These are phyloP conservation scores for Drosophila varians DNA, from an alignment of 1,140 invertebrate species.

Conservation along the genomic window DNA sequence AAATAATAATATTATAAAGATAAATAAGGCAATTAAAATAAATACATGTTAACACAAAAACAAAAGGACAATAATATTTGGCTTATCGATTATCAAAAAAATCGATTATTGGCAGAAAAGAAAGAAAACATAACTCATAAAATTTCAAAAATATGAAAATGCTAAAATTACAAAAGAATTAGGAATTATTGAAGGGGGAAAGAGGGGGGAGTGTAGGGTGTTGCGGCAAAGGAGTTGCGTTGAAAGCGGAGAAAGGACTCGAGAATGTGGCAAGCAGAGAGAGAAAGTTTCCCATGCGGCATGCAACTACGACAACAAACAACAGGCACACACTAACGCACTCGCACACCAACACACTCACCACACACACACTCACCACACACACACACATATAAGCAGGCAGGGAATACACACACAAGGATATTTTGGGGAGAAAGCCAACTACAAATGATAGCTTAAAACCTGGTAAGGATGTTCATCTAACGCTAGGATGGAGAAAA, in stretches of 20 bases:
- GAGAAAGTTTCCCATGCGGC: conserved; percentile 27
- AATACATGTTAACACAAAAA: too few relatives aligned
- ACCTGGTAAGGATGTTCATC: conserved; percentile 37
- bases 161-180: not conserved
- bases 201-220: not conserved
- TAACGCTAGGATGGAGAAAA: conserved; percentile 21
- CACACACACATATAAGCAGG: conserved; percentile 3
- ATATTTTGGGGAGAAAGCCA: conserved; percentile 24
- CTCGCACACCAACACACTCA: conserved; percentile 19
- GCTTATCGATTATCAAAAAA: not conserved
- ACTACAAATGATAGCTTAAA: conserved; percentile 47
- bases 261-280: conserved; percentile 8
- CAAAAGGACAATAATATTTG: too few relatives aligned
- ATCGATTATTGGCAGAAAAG: not conserved
- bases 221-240: conserved; percentile 4
- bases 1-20: not conserved
- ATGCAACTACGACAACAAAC: conserved; percentile 19
- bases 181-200: not conserved
- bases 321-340: conserved; percentile 25
- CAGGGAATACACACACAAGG: not conserved
- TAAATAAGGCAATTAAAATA: too few relatives aligned
- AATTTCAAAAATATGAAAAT: not conserved
- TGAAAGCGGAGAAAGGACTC: not conserved
- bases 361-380: conserved; percentile 14
- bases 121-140: too few relatives aligned